These are phyloP conservation scores for Eledona agricola DNA, from an alignment of 2,888 invertebrate genomes.

Conservation along the genomic window DNA sequence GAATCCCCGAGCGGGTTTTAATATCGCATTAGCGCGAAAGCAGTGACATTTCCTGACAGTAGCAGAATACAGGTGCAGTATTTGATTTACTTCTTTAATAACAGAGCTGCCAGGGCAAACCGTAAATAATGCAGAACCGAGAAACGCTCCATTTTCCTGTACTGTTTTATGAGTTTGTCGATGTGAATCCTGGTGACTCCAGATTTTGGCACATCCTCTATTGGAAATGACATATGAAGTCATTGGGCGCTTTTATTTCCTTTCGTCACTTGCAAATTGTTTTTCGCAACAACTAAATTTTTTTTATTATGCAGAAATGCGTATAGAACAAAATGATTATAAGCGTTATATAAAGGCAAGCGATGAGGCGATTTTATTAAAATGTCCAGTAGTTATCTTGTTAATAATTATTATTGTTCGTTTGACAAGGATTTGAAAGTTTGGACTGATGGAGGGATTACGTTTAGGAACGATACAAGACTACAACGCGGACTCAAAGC, in stretches of 20 bases:
- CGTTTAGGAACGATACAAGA: conserved; percentile 35
- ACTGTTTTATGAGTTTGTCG: conserved; percentile 21
- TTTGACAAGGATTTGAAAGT: conserved; percentile 37
- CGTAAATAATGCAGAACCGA: conserved; percentile 32
- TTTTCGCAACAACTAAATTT: conserved; percentile 31
- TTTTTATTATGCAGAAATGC: neutral
- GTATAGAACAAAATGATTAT: too few species aligned
- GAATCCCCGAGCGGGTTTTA: conserved; percentile 9
- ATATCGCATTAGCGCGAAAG: conserved; percentile 10
- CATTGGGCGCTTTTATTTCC: conserved; percentile 28
- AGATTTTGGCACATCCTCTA: conserved; percentile 24
- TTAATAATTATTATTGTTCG: conserved; percentile 31
- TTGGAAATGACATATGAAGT: conserved; percentile 33
- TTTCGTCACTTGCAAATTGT: conserved; percentile 25
- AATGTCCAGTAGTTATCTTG: conserved; percentile 34
- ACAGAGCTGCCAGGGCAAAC: conserved; percentile 27
- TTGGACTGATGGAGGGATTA: conserved; percentile 35
- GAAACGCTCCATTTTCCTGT: conserved; percentile 28
- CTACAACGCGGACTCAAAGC: conserved; percentile 36
- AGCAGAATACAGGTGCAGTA: conserved; percentile 29
- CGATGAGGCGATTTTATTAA: conserved; percentile 21
- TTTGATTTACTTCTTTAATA: conserved; percentile 38
- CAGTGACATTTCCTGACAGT: conserved; percentile 22
- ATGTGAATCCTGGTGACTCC: conserved; percentile 15
- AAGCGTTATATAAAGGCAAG: too few species aligned